These are phyloP conservation scores for Ctenopoma kingsleyae DNA, from an alignment of 2,797 vertebrate species.

Conservation along the genomic window DNA sequence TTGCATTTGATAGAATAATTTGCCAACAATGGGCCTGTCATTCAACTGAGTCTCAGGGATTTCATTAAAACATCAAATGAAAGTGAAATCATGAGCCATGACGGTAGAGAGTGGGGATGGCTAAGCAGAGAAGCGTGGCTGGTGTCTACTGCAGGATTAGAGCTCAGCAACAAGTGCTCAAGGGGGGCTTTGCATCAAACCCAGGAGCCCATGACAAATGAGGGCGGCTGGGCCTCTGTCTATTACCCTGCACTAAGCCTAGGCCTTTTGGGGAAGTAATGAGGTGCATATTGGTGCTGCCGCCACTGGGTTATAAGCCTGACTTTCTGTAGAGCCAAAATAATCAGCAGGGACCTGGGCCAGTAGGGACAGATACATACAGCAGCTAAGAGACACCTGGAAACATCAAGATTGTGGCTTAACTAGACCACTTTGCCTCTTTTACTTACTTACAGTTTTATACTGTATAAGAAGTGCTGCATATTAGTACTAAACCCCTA, in stretches of 20 bases:
- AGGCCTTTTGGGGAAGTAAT: conserved; percentile 84
- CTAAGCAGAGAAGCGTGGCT: conserved; percentile 78
- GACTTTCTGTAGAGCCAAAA: conserved; percentile 69
- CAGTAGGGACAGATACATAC: conserved; percentile 51
- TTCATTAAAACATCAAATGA: conserved; percentile 87
- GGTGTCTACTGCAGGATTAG: conserved; percentile 85
- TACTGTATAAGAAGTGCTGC: background rate
- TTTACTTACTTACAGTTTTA: background rate
- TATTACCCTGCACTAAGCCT: conserved; percentile 84
- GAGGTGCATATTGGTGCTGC: conserved; percentile 80
- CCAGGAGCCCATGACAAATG: conserved; percentile 86
- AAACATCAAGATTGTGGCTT: conserved; percentile 56
- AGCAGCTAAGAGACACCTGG: conserved; percentile 45
- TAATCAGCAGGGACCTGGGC: conserved; percentile 69
- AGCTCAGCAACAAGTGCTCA: conserved; percentile 85
- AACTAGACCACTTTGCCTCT: conserved; percentile 23
- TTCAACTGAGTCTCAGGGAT: conserved; percentile 78
- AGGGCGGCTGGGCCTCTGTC: conserved; percentile 82
- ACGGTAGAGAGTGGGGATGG: conserved; percentile 77
- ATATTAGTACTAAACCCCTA: background rate
- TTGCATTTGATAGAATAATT: conserved; percentile 83
- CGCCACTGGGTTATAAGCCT: conserved; percentile 66
- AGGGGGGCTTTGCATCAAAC: conserved; percentile 84
- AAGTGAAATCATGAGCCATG: conserved; percentile 86
- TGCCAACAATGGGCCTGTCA: conserved; percentile 78